Base-by-base conservation (phyloP, 2,797 vertebrate genomes). In the Leptodactylus fallax region DNA sequence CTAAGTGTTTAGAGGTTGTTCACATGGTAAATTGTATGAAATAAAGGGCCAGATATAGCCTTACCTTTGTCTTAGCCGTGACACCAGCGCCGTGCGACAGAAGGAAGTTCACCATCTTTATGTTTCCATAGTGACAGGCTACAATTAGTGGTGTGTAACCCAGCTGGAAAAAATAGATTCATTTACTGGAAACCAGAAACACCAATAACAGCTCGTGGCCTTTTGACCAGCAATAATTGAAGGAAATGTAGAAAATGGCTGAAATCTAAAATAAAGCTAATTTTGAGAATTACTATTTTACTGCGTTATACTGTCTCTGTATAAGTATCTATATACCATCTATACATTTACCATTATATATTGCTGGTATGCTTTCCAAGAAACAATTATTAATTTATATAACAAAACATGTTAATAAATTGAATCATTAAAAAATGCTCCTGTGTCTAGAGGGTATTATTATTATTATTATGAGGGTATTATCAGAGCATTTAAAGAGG, bases 81-180 rank as follows among this genome's bases (percentile, higher is more conserved):
- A 99, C 98, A 45, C 94, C 95, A 60, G 98, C 97, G 87, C 96
- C 97, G 0, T 96, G 96, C 90, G 97, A 96, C 91, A 99, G 95
- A 90, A 99, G 96, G 92, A 98, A 99, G 95, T 97, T 99, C 91
- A 99, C 98, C 97, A 98, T 99, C 94, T 99, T 99, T 90, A 96
- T 95, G 82, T 99, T 99, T 85, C 98, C 98, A 85, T 99, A 99
- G 94, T 99, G 98, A 95, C 97, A 99, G 2, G 98, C 97, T 89
- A 99, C 98, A 87, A 99, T 99, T 76, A 99, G 94, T 49, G 98
- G 98, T 21, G 97, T 99, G 91, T 99, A 99, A 88, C 98, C 98
- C 91, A 99, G 94, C 98, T 99, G 94, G 67, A 92, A 92, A 81
- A 92, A 77, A 92, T 10, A 90, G 76, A 45, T 79, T 72, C n/a